Base-by-base conservation (phyloP, 2,888 invertebrate genomes). In the Lissocephala sabroskyi region DNA sequence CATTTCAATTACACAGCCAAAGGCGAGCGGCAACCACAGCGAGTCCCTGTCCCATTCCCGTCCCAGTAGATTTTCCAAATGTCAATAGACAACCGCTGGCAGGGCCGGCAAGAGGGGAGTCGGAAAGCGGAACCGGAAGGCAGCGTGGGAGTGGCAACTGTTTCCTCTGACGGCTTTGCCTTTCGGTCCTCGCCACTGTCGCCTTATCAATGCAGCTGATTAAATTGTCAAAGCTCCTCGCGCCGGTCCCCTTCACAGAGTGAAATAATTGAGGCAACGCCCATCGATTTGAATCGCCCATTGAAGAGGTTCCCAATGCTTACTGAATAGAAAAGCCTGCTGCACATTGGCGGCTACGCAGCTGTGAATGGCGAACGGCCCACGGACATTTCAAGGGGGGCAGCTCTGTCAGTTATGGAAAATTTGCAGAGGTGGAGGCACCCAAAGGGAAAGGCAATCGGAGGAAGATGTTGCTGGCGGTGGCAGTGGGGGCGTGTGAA, bases 191-290 rank as follows among this genome's bases (percentile, higher is more conserved):
- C n/a, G n/a, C n/a, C n/a, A 16, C 23, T 29, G 28, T 41, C 30
- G 11, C 13, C 30, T 32, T 45, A 64, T 58, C 63, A 51, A 49
- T 52, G 45, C 44, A 48, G 26, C 53, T 48, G 55, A 64, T 65
- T 59, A 53, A 57, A 51, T 49, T 58, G 59, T 60, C 67, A 59
- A 59, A 65, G 40, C 29, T 48, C n/a, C n/a, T n/a, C n/a, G n/a
- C n/a, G 28, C 26, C 29, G 37, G 17, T 11, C 19, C 40, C n/a
- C 26, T 16, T 4, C 14, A 16, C 10, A 49, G 32, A 43, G 35
- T 41, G 36, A 41, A 50, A 50, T 62, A 62, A 59, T 58, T 52
- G 58, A 45, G 45, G 37, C 48, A 52, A 29, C 35, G 33, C n/a
- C 28, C 3, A 26, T 18, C n/a, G 30, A n/a, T 3, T 10, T 5